Evolutionary conservation across 23 tunicate species (phyloP), one percentile per base, ranked within the genome.

Genomic region (Ascidia mentula): DNA sequence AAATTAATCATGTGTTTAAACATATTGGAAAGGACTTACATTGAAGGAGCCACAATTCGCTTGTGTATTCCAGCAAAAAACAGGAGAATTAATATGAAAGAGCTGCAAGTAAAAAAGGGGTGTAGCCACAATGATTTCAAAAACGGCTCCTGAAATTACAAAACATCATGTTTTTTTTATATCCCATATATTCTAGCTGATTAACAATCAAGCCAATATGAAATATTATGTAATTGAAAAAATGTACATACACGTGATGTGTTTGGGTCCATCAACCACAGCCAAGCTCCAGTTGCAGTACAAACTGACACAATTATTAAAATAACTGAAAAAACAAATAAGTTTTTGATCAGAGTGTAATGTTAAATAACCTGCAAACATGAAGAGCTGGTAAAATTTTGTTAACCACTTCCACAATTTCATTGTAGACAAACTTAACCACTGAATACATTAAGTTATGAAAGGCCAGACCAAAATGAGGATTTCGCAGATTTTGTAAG

Each of bases 11-110:
- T 33, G 18, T 69, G 28, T 15, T 17, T 12, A 22, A 78, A 26
- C 15, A 28, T 12, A 78, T 12, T n/a, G n/a, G n/a, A n/a, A n/a
- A n/a, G n/a, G 40, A 86, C 97, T 86, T 73, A 93, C 98, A 93
- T 93, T 1, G 98, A 93, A 20, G 98, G 98, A 32, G 98, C 98
- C 31, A 93, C 98, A 42, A 93, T 89, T 61, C 98, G 65, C 69
- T 88, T 84, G 73, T 93, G 98, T 30, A 93, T 93, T 46, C 98
- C 98, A 45, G 73, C 79, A 77, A 79, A 88, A 59, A 93, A 93
- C 1, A 93, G 72, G 6, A 93, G 35, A 65, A 93, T 88, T 30
- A 93, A 77, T 18, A 60, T 75, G n/a, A 72, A 46, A 42, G 98
- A 88, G 60, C 98, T 85, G 77, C 84, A 28, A 20, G 98, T 88